phyloP scores from a whole-genome alignment of 2,797 vertebrate species.

The Alauda arvensis region DNA sequence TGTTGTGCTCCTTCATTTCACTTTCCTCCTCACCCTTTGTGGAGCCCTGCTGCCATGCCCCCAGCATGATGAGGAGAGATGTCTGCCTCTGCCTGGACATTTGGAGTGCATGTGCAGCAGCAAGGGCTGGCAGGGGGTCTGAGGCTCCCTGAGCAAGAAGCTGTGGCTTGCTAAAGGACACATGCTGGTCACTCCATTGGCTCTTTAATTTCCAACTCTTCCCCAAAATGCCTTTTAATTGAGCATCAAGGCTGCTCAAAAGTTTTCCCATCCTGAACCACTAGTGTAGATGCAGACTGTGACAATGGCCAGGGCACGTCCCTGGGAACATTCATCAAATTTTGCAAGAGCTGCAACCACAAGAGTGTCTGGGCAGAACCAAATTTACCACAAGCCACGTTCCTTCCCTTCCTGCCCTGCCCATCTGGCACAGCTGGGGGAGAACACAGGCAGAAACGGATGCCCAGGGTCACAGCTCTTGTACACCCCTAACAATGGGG shows the following conservation, averaged over 20 bases:
- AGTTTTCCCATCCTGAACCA: background rate
- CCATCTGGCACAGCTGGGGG: accelerated
- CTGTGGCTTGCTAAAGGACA: background rate
- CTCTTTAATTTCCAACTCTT: background rate
- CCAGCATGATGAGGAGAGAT: accelerated
- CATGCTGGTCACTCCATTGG: background rate
- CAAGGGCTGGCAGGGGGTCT: background rate
- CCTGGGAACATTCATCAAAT: background rate
- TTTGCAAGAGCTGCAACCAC: background rate
- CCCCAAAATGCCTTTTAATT: background rate
- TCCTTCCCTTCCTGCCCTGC: background rate
- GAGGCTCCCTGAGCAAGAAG: too few relatives aligned
- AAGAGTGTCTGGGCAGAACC: background rate
- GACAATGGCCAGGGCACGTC: background rate
- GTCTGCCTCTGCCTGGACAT: background rate
- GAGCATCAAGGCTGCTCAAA: background rate
- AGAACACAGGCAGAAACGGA: background rate
- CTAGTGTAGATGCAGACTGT: background rate
- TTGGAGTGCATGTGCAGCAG: accelerated
- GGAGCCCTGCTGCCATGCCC: background rate
- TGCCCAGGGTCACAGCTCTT: accelerated
- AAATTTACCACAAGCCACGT: background rate
- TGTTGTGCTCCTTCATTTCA: background rate
- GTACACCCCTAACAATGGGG: background rate
- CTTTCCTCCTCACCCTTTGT: background rate